Base-by-base conservation (phyloP, 2,888 invertebrate species). In the Dexiosoma caninum region DNA sequence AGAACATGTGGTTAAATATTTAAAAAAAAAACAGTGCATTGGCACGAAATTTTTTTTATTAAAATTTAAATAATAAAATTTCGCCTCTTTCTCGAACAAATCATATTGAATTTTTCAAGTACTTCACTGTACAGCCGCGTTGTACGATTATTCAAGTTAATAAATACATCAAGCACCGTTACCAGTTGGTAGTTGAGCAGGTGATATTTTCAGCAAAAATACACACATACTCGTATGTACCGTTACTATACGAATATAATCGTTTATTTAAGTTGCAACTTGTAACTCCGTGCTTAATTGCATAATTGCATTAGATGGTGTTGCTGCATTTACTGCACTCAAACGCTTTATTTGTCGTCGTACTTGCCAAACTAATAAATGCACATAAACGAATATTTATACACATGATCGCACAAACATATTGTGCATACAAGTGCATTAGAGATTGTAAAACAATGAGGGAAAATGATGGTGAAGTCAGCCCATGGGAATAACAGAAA, bases 301-400 rank as follows among this genome's bases (percentile, higher is more conserved):
- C 71, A 71, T 76, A 76, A 76, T 80, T 76, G 76, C 71, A 71
- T 76, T 80, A 60, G 51, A 55, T 53, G 53, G 62, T 70, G 35
- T 57, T 57, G 57, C 35, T 46, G 46, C 46, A 27, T 59, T 59
- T 57, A 49, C 49, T 69, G 32, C 42, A 37, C 67, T 42, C 51
- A 7, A 2, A 59, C 44, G 49, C 27, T 3, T 42, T 12, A 2
- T 49, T 49, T 3, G n/a, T 10, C 40, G 27, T 23, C 7, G n/a
- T n/a, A 19, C n/a, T 32, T 49, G 14, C 12, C 37, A 19, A 46
- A 37, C 35, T 49, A 49, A 55, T 62, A 53, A 49, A 8, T 72
- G n/a, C 3, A 60, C 14, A 60, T n/a, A 49, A 32, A 42, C 37
- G 35, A n/a, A 23, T n/a, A 51, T 4, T 27, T n/a, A n/a, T n/a